Evolutionary conservation across 53 echinoderm and acorn worm species (phyloP).

Genomic region (Astropecten irregularis): DNA sequence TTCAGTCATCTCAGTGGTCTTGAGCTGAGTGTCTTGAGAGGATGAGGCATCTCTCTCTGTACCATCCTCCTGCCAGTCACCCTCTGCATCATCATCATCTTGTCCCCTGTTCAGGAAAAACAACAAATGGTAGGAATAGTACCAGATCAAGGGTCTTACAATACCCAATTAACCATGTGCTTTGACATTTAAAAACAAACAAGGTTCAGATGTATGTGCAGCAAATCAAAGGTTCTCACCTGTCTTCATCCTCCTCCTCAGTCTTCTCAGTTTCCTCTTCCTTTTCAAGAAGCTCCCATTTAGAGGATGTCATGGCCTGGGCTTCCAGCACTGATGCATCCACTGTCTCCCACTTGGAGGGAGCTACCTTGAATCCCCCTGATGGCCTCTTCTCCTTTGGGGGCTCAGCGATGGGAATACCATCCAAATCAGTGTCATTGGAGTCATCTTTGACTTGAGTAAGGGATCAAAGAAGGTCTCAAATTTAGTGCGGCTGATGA

Average conservation of each 20-base stretch:
- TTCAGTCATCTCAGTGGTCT: conserved; percentile 87
- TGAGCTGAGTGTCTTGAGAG: conserved; percentile 42
- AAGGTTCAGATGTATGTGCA: too few species aligned
- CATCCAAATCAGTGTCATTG: conserved; percentile 83
- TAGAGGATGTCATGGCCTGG: conserved; percentile 98
- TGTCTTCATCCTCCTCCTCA: not conserved
- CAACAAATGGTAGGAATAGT: too few species aligned
- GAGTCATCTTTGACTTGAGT: conserved; percentile 62
- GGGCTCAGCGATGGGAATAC: conserved; percentile 55
- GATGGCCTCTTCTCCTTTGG: conserved; percentile 26
- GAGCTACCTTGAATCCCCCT: conserved; percentile 73
- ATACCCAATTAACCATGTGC: too few species aligned
- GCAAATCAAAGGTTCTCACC: too few species aligned
- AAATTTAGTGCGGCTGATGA: too few species aligned
- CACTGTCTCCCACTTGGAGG: conserved; percentile 98
- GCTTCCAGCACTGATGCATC: conserved; percentile 85
- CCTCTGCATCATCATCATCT: conserved; percentile 60
- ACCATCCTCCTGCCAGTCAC: conserved; percentile 49
- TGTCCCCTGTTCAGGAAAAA: conserved; percentile 19
- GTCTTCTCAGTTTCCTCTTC: conserved; percentile 67
- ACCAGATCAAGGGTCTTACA: too few species aligned
- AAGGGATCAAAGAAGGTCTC: not conserved
- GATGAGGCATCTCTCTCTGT: not conserved
- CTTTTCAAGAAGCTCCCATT: conserved; percentile 92
- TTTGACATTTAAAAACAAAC: too few species aligned